Conservation (phyloP, 2,113 vertebrate genomes). For the Sterrhoptilus dennistouni region DNA sequence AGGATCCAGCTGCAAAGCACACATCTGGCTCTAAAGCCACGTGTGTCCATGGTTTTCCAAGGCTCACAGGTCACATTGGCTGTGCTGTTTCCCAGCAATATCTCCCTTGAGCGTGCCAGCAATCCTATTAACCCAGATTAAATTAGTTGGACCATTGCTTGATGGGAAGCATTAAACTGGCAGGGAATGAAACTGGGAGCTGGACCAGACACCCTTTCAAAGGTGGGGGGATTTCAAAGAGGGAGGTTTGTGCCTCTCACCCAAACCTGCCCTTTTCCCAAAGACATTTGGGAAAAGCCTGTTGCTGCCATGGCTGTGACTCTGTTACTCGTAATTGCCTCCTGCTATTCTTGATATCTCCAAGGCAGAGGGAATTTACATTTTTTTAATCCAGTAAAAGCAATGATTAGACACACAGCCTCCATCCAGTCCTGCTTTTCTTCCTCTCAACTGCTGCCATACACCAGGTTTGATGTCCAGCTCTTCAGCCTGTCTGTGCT, state of each 20-base stretch:
- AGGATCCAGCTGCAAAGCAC: neutral
- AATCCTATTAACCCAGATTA: neutral
- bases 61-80: neutral
- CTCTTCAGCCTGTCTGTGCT: neutral
- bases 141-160: neutral
- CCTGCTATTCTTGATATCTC: neutral
- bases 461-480: neutral
- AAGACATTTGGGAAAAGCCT: neutral
- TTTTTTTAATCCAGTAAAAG: constrained; percentile 47
- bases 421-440: neutral
- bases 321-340: constrained; percentile 1
- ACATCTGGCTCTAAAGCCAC: neutral
- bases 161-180: neutral
- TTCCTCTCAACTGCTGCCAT: neutral
- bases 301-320: neutral
- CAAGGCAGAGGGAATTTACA: constrained; percentile 8
- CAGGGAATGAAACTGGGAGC: neutral
- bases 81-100: neutral
- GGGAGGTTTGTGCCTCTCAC: neutral
- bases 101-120: neutral
- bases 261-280: neutral
- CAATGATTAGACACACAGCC: neutral
- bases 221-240: neutral
- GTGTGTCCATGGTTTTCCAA: neutral
- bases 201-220: neutral